These are phyloP conservation scores for Echinometra lucunter DNA, from an alignment of 53 echinoderm and acorn worm genomes.

Conservation along the genomic window DNA sequence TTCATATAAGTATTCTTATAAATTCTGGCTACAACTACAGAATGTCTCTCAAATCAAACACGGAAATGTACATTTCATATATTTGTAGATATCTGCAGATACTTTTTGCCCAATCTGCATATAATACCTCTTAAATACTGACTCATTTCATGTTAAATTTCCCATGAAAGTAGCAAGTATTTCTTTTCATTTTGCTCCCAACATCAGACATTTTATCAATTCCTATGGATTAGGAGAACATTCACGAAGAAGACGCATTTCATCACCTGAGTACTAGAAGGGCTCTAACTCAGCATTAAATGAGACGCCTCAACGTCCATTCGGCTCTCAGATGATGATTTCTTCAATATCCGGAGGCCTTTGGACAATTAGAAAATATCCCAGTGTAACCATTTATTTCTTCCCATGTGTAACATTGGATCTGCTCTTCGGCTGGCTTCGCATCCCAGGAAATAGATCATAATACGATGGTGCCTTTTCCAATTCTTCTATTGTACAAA, in stretches of 20 bases:
- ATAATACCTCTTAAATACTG: too few relatives aligned
- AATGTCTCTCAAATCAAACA: too few relatives aligned
- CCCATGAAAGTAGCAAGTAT: not conserved
- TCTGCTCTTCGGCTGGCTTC: not conserved
- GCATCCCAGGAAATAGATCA: conserved; percentile 1
- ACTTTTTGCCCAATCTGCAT: not conserved
- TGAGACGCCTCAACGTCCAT: not conserved
- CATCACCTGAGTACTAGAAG: not conserved
- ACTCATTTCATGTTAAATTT: not conserved
- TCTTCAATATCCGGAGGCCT: not conserved
- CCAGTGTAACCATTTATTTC: not conserved
- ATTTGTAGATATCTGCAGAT: too few relatives aligned
- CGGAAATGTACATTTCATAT: too few relatives aligned
- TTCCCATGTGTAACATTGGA: not conserved
- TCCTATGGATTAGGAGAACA: not conserved
- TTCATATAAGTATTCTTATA: not conserved
- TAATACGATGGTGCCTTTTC: not conserved
- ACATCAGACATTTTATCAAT: not conserved
- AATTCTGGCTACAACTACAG: not conserved
- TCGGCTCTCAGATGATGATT: not conserved
- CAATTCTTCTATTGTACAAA: conserved; percentile 10
- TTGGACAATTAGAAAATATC: conserved; percentile 7
- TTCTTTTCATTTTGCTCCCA: not conserved
- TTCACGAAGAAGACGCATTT: not conserved
- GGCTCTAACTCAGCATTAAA: not conserved